Base-by-base conservation (phyloP, 2,113 vertebrate species). In the Semnornis frantzii region DNA sequence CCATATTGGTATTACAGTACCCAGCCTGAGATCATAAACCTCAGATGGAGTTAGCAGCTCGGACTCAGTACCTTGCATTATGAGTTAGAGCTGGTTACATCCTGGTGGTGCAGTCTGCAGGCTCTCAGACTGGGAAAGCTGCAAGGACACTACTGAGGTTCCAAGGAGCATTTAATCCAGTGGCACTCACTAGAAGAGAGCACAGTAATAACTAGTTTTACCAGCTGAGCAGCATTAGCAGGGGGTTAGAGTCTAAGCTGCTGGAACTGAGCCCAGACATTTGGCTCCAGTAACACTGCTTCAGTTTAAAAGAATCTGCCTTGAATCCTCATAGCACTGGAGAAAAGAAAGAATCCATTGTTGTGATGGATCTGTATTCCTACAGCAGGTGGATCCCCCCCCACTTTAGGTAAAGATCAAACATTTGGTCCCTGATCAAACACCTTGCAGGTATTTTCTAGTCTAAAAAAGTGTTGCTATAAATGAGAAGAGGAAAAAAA, bases 181-280 rank as follows among this genome's bases (percentile, higher is more conserved):
- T 66, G 62, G 57, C 69, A 66, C 23, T 70, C 89, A 77, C 60
- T 59, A 91, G 92, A 89, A 89, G 65, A 66, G 60, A 89, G 92
- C 69, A 59, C 87, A 55, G 84, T 68, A 90, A 94, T 92, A 91
- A 71, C 90, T 44, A 60, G 70, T 76, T 92, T 94, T 94, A 86
- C 81, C 90, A 89, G 57, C 77, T 94, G 78, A 95, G 87, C 69
- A 89, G 84, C 70, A 84, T 92, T 92, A 91, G 62, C 87, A 68
- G 57, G 37, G 90, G 78, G 84, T 91, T 84, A 83, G 46, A 94
- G 52, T 30, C 70, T 75, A 78, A 92, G 81, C 87, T 91, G 65
- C 82, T 94, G 92, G 94, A 95, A 89, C 87, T 84, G 87, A 94
- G 82, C 74, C 90, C 90, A 87, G 87, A 57, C 44, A 72, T 48